Evolutionary conservation across 37 sponge, comb jelly and placozoan species (phyloP), one percentile per base, ranked within the genome.

Genomic region (Crambe crambe): DNA sequence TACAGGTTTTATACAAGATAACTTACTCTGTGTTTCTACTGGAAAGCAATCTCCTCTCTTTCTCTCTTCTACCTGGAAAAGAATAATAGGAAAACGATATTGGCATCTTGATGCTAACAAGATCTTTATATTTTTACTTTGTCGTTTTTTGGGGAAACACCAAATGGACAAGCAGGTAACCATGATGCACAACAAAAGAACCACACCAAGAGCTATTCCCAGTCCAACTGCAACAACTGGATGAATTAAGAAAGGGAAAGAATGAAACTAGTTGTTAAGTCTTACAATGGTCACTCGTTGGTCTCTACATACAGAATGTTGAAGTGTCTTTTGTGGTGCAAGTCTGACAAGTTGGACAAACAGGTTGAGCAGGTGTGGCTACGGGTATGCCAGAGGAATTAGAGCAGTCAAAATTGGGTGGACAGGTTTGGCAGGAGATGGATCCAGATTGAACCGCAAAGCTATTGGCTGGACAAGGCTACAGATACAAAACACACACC

Each of bases 361-460:
- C n/a, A n/a, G n/a, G n/a, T n/a, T n/a, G n/a, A n/a, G n/a, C n/a
- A n/a, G n/a, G n/a, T n/a, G 25, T 60, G 37, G 62, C 62, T 2
- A 80, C 81, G 18, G 83, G 83, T 27, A 64, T 22, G 22, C 37
- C 21, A 21, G 84, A 39, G 31, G 70, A 2, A 41, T 83, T 75
- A 6, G 37, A 43, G 42, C 84, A 83, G 51, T 66, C 41, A 58
- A 73, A 83, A 30, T 76, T 76, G 2, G 69, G 1, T 68, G 84
- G 84, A 67, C 84, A 83, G 23, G 56, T 31, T 27, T 68, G 58
- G 47, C 84, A 83, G 26, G 69, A 43, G n/a, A 56, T 38, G 0
- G 84, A 64, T 26, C 69, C 84, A n/a, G 67, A n/a, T 35, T 35
- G 56, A 10, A 75, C 18, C 15, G 84, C 2, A 58, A 66, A 83